Conservation (phyloP, 2,888 invertebrate genomes). For the Theodoxus fluviatilis region DNA sequence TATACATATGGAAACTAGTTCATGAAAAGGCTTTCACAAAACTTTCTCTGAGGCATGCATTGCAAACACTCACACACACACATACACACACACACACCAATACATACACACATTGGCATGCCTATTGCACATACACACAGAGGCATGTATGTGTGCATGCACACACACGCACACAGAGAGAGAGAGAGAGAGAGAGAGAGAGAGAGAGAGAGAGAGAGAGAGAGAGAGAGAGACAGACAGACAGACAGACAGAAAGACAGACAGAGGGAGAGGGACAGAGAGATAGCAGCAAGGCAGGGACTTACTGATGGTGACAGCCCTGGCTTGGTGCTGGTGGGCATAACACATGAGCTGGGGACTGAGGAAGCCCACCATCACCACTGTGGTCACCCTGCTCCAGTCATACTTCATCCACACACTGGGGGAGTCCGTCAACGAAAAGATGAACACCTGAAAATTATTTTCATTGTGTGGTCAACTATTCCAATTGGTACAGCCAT, state of each 20-base stretch:
- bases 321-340: slow-evolving; percentile 59
- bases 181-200: background rate
- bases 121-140: background rate
- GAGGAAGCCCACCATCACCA: slow-evolving; percentile 61
- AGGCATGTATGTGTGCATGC: background rate
- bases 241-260: background rate
- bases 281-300: background rate
- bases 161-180: slow-evolving; percentile 18
- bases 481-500: no score
- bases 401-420: slow-evolving; percentile 58
- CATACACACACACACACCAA: no score
- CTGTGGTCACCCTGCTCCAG: slow-evolving; percentile 64
- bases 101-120: no score
- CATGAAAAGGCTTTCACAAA: no score
- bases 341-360: slow-evolving; percentile 59
- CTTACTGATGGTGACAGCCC: slow-evolving; percentile 58
- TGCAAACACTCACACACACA: no score
- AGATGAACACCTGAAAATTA: slow-evolving; percentile 59
- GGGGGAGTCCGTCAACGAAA: slow-evolving; percentile 47
- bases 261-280: background rate
- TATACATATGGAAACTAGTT: no score
- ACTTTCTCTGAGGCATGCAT: no score
- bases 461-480: no score
- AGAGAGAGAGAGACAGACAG: background rate
- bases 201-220: background rate